Conservation (phyloP, 1,140 invertebrate species). For the Drosophila ironensis region DNA sequence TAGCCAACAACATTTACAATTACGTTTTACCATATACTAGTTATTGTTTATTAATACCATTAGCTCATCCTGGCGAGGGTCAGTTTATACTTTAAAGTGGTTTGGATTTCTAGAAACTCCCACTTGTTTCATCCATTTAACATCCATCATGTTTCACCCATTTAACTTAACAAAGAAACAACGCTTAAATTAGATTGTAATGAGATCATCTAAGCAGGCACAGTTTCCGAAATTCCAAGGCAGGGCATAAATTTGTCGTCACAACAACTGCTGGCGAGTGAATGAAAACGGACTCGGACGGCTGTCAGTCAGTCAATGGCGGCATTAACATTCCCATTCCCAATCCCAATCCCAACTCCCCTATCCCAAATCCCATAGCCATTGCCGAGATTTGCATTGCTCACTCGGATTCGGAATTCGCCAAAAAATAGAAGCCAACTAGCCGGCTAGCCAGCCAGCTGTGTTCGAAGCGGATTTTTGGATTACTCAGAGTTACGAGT, state of each 20-base stretch:
- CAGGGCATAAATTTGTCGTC: slow-evolving; percentile 40
- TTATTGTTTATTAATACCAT: too few relatives aligned
- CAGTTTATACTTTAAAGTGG: too few relatives aligned
- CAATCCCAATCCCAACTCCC: background rate
- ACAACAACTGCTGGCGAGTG: slow-evolving; percentile 38
- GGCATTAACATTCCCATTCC: slow-evolving; percentile 43
- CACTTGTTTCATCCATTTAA: too few relatives aligned
- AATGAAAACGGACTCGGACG: slow-evolving; percentile 34
- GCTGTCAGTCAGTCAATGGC: slow-evolving; percentile 52
- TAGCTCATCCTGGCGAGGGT: too few relatives aligned
- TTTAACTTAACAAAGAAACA: background rate
- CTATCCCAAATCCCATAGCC: slow-evolving; percentile 32
- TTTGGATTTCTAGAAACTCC: too few relatives aligned
- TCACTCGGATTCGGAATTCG: slow-evolving; percentile 14
- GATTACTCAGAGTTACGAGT: slow-evolving; percentile 30
- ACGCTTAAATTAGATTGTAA: background rate
- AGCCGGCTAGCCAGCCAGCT: slow-evolving; percentile 3
- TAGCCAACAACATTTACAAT: too few relatives aligned
- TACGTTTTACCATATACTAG: too few relatives aligned
- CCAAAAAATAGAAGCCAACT: slow-evolving; percentile 31
- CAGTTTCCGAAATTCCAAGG: slow-evolving; percentile 21
- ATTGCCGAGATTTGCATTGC: slow-evolving; percentile 27
- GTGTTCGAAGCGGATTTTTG: slow-evolving; percentile 6
- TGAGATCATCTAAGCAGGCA: slow-evolving; percentile 15
- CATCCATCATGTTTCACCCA: too few relatives aligned